Evolutionary conservation across 2,113 vertebrate genomes (phyloP), one percentile per base, ranked within the genome.

Genomic region (Egretta garzetta): DNA sequence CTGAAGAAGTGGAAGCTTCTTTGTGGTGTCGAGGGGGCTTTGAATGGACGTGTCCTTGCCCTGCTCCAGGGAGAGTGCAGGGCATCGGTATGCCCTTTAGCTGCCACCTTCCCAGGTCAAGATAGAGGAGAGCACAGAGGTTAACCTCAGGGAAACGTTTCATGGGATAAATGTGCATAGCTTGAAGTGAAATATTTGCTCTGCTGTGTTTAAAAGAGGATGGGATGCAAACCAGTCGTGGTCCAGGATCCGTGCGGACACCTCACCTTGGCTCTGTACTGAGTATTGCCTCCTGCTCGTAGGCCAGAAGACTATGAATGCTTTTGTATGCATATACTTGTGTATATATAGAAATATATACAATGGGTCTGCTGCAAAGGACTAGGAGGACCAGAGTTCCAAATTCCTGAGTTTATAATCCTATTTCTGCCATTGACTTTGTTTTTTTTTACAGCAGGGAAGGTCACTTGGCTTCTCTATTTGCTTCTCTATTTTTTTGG

Each of bases 201-300:
- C 21, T 55, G 15, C 55, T 55, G n/a, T 27, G 15, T 47, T 52
- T 21, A 14, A 28, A 64, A 53, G 18, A 58, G 14, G 12, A 8
- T 7, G 9, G 14, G 27, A 15, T 49, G n/a, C 43, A 26, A 53
- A 63, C 12, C 4, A 6, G 52, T 28, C 1, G 1, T 45, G 35
- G 43, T 37, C 13, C 18, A 24, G 73, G 43, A 72, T 43, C 35
- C 0, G 11, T n/a, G 72, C 26, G 26, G 47, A 14, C 10, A 2
- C 0, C 0, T 27, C 20, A n/a, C 9, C 0, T 0, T 32, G 55
- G n/a, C 21, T 47, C 45, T n/a, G 10, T 64, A 18, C 66, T 14
- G 14, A 8, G 13, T 52, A 4, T 28, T 91, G 49, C 56, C 56
- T 64, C 63, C 35, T n/a, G 43, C n/a, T 45, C 5, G 0, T 26